A percentile compares a stretch with the other conserved stretches of the same genome.
Evolutionary conservation across 2,888 invertebrate genomes (phyloP).

Genomic region (Gari tellinella): DNA sequence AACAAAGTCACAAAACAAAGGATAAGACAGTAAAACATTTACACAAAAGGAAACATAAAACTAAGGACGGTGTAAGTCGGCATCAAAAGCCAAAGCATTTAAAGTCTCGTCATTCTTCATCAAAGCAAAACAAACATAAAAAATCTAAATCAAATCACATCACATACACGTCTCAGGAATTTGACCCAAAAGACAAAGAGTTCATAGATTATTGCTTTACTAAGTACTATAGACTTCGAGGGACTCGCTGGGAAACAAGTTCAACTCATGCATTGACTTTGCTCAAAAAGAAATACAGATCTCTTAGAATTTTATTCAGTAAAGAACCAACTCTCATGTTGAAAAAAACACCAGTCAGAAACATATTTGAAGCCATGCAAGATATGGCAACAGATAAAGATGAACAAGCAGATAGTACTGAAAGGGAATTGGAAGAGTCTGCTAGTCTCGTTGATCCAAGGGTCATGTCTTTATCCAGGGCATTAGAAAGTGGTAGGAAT

Average conservation of each 20-base stretch:
- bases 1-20: no score
- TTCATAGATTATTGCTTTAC: neutral
- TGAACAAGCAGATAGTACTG: neutral
- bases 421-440: neutral
- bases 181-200: no score
- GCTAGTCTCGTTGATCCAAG: slow-evolving; percentile 48
- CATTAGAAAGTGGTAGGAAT: slow-evolving; percentile 40
- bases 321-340: slow-evolving; percentile 21
- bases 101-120: no score
- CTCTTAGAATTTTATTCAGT: slow-evolving; percentile 28
- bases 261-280: slow-evolving; percentile 15
- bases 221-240: slow-evolving; percentile 40
- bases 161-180: no score
- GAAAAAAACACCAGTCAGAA: slow-evolving; percentile 2
- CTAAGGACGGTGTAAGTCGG: no score
- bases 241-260: slow-evolving; percentile 22
- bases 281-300: slow-evolving; percentile 41
- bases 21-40: no score
- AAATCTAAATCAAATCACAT: no score
- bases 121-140: no score
- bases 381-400: slow-evolving; percentile 12
- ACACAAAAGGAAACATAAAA: no score
- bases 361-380: slow-evolving; percentile 18
- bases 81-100: no score
- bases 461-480: slow-evolving; percentile 50